phyloP scores from a whole-genome alignment of 1,140 invertebrate genomes.

The Zaprionus camerounensis region DNA sequence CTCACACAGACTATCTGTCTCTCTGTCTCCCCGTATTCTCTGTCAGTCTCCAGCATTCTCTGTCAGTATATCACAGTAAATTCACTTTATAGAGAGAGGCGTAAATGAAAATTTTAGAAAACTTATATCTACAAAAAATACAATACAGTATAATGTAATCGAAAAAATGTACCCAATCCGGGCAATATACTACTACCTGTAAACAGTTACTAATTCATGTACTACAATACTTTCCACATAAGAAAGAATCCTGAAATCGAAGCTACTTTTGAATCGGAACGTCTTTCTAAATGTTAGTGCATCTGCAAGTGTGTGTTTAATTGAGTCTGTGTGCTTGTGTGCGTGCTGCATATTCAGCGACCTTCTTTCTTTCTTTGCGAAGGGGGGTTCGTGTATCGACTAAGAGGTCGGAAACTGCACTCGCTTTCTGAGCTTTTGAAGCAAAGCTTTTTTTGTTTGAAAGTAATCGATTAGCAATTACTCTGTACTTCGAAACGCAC shows the following conservation, averaged over 20 bases:
- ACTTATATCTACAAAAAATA: constrained; percentile 1
- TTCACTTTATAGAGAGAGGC: neutral
- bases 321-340: constrained; percentile 4
- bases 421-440: neutral
- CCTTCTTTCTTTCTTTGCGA: neutral
- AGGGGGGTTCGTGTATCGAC: neutral
- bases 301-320: neutral
- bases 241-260: neutral
- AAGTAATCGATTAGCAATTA: neutral
- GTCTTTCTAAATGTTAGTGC: neutral
- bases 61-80: neutral
- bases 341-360: neutral
- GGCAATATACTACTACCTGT: neutral
- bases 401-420: neutral
- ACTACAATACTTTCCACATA: neutral
- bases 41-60: neutral
- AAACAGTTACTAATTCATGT: constrained; percentile 5
- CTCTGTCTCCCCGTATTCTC: constrained; percentile 9
- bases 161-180: neutral
- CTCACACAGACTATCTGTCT: constrained; percentile 14
- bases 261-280: constrained; percentile 3
- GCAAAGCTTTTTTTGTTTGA: neutral
- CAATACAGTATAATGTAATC: neutral
- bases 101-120: constrained; percentile 2
- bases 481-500: neutral